Base-by-base conservation (phyloP, 2,888 invertebrate species). In the Pomacea canaliculata region DNA sequence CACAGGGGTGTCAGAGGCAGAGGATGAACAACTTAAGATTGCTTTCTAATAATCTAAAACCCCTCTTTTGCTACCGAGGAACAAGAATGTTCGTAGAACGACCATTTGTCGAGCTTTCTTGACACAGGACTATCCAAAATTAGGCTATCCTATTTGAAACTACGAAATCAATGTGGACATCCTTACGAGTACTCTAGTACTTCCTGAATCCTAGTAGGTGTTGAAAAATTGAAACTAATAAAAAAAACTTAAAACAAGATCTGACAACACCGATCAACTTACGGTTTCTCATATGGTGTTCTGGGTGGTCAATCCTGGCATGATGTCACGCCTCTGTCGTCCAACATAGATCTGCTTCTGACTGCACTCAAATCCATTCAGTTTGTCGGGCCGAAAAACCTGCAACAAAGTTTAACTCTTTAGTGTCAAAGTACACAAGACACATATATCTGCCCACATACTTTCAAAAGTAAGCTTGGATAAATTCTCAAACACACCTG, bases 301-400 rank as follows among this genome's bases (percentile, higher is more conserved):
- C 83, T 86, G 9, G 87, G 87, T 27, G 9, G 81, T 81, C 49
- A 86, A 80, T 46, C 80, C 83, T 13, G 90, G 88, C 56, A 89
- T 78, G 37, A 91, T 84, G 66, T 91, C 91, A 71, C 82, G 82
- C 65, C 79, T 83, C 81, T 91, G 91, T 76, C 91, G 78, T 91
- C 91, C 76, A 89, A 71, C 93, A 95, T 93, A 27, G 98, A 91
- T 99, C 98, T 0, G 94, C 94, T 87, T 97, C 96, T 5, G 93
- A 93, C 88, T 97, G 95, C 68, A 98, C 93, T 97, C 97, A 91
- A 97, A 99, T 77, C 97, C 95, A 92, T 99, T 99, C 92, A 96
- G 93, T 89, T 94, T 95, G 89, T 99, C 98, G 0, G 98, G 96
- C 90, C 96, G 97, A 87, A 99, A 98, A 1, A 97, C 89, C 91